phyloP scores from a whole-genome alignment of 1,140 invertebrate species.

The Uloborus diversus region DNA sequence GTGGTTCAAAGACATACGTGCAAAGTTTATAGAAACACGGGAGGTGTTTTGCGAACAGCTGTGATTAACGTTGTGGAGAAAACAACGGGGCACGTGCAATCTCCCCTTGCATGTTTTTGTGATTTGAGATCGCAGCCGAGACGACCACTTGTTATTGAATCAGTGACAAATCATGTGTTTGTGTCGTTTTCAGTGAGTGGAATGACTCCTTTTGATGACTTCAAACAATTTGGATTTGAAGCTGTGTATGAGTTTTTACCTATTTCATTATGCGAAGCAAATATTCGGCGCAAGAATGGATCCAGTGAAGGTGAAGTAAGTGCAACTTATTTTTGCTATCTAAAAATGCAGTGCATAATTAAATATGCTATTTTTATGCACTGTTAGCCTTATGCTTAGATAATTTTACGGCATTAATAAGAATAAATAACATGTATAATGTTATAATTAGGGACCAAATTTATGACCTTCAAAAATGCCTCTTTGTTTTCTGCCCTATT shows the following conservation, averaged over 20 bases:
- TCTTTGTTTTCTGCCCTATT: too few species aligned
- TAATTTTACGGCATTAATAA: too few species aligned
- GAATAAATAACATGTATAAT: too few species aligned
- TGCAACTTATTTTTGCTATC: not conserved
- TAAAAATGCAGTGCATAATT: too few species aligned
- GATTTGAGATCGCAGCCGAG: slow-evolving; percentile 71
- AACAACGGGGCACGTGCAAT: slow-evolving; percentile 30
- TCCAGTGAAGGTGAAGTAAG: slow-evolving; percentile 58
- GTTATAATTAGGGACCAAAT: too few species aligned
- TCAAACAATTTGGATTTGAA: slow-evolving; percentile 82
- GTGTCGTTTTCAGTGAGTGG: slow-evolving; percentile 81
- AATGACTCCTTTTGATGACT: slow-evolving; percentile 86
- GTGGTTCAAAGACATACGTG: slow-evolving; percentile 38
- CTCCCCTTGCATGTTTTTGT: slow-evolving; percentile 76
- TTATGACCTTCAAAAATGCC: too few species aligned
- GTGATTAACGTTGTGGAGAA: slow-evolving; percentile 13
- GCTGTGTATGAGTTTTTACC: slow-evolving; percentile 83
- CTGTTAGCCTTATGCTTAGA: too few species aligned
- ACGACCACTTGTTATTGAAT: slow-evolving; percentile 78
- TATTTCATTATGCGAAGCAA: slow-evolving; percentile 70
- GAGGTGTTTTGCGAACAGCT: slow-evolving; percentile 14
- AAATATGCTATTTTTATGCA: too few species aligned
- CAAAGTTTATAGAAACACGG: not conserved
- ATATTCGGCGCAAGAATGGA: slow-evolving; percentile 48
- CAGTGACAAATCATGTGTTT: slow-evolving; percentile 78